Percentiles rank a stretch among this genome's conserved stretches.
Conservation (phyloP, 2,888 invertebrate species). For the Eristalinus sepulchralis region DNA sequence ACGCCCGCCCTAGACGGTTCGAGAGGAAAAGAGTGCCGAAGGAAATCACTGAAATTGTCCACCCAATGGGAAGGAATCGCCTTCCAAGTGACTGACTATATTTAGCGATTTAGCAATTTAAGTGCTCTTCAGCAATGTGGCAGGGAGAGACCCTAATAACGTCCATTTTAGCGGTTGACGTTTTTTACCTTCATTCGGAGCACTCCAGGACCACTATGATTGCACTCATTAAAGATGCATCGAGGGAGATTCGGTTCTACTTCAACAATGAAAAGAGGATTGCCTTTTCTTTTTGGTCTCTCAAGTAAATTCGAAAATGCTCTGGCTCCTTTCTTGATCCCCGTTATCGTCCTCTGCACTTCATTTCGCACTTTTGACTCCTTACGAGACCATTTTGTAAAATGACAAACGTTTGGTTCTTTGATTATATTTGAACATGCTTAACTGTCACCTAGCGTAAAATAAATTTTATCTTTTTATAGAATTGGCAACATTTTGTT, state of each 20-base stretch:
- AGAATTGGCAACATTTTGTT: no score
- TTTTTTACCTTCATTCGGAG: conserved; percentile 2
- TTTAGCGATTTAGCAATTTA: conserved; percentile 54
- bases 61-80: conserved; percentile 59
- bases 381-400: conserved; percentile 40
- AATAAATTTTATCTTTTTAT: no score
- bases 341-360: neutral
- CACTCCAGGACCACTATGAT: conserved; percentile 12
- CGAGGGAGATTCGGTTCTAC: conserved; percentile 67
- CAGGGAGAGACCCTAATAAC: conserved; percentile 56
- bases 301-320: conserved; percentile 19
- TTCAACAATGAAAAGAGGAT: conserved; percentile 18
- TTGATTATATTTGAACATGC: conserved; percentile 14
- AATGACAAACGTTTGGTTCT: conserved; percentile 41
- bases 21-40: conserved; percentile 6
- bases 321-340: conserved; percentile 10
- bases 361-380: conserved; percentile 45
- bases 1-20: neutral
- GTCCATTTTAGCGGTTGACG: conserved; percentile 35
- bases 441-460: no score
- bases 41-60: conserved; percentile 59
- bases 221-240: conserved; percentile 71
- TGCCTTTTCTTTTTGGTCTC: conserved; percentile 5
- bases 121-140: conserved; percentile 43
- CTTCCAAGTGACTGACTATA: conserved; percentile 67